Evolutionary conservation across 2,113 vertebrate species (phyloP).

Genomic region (Serilophus lunatus): DNA sequence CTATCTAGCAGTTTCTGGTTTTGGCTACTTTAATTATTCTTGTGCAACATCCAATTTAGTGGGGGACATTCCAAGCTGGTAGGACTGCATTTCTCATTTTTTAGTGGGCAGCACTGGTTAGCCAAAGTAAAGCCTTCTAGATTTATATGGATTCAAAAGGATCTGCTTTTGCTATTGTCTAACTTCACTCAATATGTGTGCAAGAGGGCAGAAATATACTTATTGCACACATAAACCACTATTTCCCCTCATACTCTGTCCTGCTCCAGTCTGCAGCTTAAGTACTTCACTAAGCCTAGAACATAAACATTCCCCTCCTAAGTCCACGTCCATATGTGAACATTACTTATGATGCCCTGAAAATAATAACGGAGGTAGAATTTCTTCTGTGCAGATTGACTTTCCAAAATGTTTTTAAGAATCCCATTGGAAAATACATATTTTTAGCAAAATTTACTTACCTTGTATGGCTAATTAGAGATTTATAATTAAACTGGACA

Average conservation of each 20-base stretch:
- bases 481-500: conserved; percentile 25
- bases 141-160: neutral
- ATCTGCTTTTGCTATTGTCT: neutral
- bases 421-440: neutral
- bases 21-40: neutral
- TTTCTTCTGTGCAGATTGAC: neutral
- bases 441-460: neutral
- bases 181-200: neutral
- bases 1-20: neutral
- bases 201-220: neutral
- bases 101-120: neutral
- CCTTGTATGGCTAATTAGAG: neutral
- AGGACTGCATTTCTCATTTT: neutral
- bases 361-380: neutral
- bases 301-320: neutral
- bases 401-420: neutral
- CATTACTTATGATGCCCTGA: neutral
- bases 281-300: neutral
- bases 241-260: neutral
- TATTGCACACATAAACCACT: neutral
- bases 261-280: neutral
- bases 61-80: too few relatives aligned
- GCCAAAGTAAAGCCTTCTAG: neutral
- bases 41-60: neutral
- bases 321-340: neutral